These are phyloP conservation scores for Carollia perspicillata DNA, from an alignment of 2,113 vertebrate species.

Conservation along the genomic window DNA sequence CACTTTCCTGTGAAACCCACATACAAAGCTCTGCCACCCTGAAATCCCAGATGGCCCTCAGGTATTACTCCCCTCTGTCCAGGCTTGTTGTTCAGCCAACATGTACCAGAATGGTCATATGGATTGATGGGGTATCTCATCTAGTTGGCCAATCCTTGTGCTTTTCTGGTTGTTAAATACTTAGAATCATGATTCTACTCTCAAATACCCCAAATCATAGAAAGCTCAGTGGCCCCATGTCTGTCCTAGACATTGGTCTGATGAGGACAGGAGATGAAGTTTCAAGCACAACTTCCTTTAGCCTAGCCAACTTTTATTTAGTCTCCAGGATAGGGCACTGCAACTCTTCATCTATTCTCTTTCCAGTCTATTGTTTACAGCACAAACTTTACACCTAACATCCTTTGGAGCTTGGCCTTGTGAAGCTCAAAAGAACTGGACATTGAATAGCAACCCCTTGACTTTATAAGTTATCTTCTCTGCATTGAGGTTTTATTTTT, in stretches of 20 bases:
- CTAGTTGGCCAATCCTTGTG: background rate
- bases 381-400: background rate
- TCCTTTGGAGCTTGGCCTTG: background rate
- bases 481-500: slow-evolving; percentile 40
- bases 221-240: background rate
- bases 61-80: background rate
- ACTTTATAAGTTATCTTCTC: slow-evolving; percentile 32
- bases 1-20: background rate
- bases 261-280: background rate
- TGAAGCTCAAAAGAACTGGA: slow-evolving; percentile 30
- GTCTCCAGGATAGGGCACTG: background rate
- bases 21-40: background rate
- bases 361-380: background rate
- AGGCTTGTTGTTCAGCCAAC: background rate
- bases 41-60: background rate
- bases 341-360: background rate
- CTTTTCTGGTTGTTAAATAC: background rate
- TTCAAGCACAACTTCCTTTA: background rate
- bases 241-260: background rate
- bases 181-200: background rate
- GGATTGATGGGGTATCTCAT: background rate
- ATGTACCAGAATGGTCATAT: background rate
- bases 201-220: background rate
- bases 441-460: slow-evolving; percentile 36
- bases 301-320: background rate